A percentile compares a stretch with the other conserved stretches of the same genome.
Conservation (phyloP, 2,888 invertebrate genomes). For the Mantis religiosa region DNA sequence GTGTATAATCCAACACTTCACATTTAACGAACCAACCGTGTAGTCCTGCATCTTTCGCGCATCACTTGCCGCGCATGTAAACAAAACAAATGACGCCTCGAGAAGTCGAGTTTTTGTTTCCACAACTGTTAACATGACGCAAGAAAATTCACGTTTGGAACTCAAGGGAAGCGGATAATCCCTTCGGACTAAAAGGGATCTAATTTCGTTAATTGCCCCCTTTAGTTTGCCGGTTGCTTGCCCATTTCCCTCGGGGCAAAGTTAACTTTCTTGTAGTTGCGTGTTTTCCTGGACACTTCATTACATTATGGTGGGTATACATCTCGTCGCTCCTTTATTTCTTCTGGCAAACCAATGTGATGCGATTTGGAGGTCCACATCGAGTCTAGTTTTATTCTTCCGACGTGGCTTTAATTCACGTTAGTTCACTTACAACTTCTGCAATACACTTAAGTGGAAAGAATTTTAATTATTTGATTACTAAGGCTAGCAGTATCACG, state of each 20-base stretch:
- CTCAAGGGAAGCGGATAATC: conserved; percentile 20
- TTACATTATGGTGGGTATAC: neutral
- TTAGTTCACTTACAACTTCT: neutral
- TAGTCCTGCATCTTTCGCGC: neutral
- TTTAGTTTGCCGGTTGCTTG: conserved; percentile 19
- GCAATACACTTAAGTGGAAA: neutral
- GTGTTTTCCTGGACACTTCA: neutral
- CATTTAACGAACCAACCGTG: neutral
- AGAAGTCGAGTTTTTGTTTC: neutral
- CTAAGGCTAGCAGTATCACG: neutral
- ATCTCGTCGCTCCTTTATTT: neutral
- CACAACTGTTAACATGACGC: neutral
- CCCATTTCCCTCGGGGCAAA: conserved; percentile 3
- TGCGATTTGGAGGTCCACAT: neutral
- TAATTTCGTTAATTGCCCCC: conserved; percentile 27
- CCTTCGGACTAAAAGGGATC: conserved; percentile 27
- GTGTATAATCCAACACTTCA: too few species aligned
- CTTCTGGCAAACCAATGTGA: neutral
- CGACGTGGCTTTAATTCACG: neutral
- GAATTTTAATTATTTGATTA: too few species aligned
- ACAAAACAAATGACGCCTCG: neutral
- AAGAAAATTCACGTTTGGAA: neutral
- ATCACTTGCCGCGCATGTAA: neutral
- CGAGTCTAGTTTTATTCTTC: neutral
- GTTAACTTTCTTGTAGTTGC: neutral